These are phyloP conservation scores for Phyllostomus hastatus DNA, from an alignment of 2,113 vertebrate genomes.

Conservation along the genomic window DNA sequence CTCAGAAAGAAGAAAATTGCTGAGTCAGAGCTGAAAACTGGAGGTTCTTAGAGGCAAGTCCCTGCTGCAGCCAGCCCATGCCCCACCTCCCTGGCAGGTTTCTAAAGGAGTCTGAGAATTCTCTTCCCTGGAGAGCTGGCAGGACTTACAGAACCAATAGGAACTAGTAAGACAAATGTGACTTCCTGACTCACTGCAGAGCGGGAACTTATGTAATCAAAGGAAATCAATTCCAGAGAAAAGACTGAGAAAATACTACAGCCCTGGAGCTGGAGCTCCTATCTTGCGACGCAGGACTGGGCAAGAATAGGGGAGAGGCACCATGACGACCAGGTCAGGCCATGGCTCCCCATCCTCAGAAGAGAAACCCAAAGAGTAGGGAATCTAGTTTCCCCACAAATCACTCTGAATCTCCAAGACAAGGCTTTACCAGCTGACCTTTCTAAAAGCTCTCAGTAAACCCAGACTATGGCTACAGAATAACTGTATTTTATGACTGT, in stretches of 20 bases:
- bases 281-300: background rate
- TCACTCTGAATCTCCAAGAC: background rate
- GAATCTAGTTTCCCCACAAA: background rate
- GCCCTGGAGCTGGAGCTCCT: background rate
- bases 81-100: background rate
- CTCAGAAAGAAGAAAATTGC: slow-evolving; percentile 46
- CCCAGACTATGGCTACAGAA: background rate
- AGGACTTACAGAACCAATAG: background rate
- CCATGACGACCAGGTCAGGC: background rate
- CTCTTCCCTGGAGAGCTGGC: background rate
- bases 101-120: slow-evolving; percentile 25
- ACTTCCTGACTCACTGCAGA: background rate
- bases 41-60: slow-evolving; percentile 5
- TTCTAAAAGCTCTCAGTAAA: slow-evolving; percentile 4
- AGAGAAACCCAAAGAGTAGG: background rate
- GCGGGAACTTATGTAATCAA: background rate
- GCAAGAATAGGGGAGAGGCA: background rate
- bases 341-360: background rate
- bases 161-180: background rate
- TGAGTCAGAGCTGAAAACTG: slow-evolving; percentile 47
- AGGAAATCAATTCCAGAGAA: background rate
- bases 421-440: background rate
- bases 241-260: background rate
- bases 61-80: background rate
- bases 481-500: background rate